Evolutionary conservation across 2,113 vertebrate genomes (phyloP), one percentile per base, ranked within the genome.

Genomic region (Dissostichus mawsoni): DNA sequence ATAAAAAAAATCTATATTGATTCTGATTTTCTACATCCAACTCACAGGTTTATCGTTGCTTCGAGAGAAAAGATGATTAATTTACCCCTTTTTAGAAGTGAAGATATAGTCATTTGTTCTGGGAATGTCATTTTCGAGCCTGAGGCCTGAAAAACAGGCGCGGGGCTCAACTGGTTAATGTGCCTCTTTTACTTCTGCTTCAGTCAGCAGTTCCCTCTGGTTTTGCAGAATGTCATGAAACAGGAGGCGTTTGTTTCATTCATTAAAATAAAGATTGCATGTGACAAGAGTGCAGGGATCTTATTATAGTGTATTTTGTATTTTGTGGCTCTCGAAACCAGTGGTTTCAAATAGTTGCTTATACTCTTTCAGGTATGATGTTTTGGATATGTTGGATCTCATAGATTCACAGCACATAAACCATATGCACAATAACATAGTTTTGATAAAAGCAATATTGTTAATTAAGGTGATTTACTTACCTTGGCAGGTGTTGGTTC

Each of bases 121-220:
- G n/a, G n/a, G n/a, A n/a, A n/a, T n/a, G n/a, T n/a, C n/a, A n/a
- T n/a, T n/a, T n/a, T n/a, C n/a, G n/a, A n/a, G n/a, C n/a, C n/a
- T n/a, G n/a, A n/a, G n/a, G n/a, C n/a, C n/a, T n/a, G n/a, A n/a
- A n/a, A n/a, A n/a, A n/a, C n/a, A n/a, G n/a, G n/a, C n/a, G n/a
- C n/a, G n/a, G n/a, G n/a, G n/a, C n/a, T n/a, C n/a, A n/a, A n/a
- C n/a, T n/a, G n/a, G n/a, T n/a, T n/a, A 5, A 13, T 67, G 18
- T 64, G 50, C n/a, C 11, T 55, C 8, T 10, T 44, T 2, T 47
- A 76, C 67, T 86, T 84, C 74, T 76, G 62, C 70, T 83, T 77
- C 20, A 41, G 33, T 75, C 52, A 64, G 48, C 71, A 17, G 61
- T 78, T 89, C 59, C 64, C 51, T 83, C 14, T 82, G 6, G 36